Evolutionary conservation across 2,113 vertebrate species (phyloP).

Genomic region (Antechinus flavipes): DNA sequence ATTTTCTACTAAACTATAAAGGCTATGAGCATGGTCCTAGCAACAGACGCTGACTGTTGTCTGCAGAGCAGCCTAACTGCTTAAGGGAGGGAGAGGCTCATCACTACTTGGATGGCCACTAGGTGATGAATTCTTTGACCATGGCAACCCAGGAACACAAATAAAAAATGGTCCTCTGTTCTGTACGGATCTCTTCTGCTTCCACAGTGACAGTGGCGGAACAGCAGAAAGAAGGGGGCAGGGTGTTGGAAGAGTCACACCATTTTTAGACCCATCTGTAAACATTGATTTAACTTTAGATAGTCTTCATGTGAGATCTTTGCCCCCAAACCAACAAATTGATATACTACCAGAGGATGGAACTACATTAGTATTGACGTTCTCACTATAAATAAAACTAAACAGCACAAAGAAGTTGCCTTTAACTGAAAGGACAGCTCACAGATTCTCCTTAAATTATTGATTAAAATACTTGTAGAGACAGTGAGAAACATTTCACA

Average conservation of each 20-base stretch:
- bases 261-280: not conserved
- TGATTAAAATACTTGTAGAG: not conserved
- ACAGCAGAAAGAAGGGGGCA: not conserved
- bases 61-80: not conserved
- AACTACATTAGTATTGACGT: not conserved
- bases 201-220: not conserved
- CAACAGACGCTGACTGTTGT: not conserved
- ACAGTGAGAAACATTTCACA: not conserved
- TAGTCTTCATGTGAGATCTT: not conserved
- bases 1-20: not conserved
- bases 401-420: not conserved
- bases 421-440: not conserved
- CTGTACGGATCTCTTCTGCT: not conserved
- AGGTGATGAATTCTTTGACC: not conserved
- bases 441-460: not conserved
- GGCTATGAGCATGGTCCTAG: not conserved
- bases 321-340: not conserved
- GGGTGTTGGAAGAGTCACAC: not conserved
- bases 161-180: not conserved
- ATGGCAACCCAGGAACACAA: not conserved
- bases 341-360: not conserved
- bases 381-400: not conserved
- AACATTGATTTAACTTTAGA: not conserved
- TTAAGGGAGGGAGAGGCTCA: not conserved
- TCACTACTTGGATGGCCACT: conserved; percentile 4